Conservation (phyloP, 2,888 invertebrate genomes). For the Loripinus fragilis region DNA sequence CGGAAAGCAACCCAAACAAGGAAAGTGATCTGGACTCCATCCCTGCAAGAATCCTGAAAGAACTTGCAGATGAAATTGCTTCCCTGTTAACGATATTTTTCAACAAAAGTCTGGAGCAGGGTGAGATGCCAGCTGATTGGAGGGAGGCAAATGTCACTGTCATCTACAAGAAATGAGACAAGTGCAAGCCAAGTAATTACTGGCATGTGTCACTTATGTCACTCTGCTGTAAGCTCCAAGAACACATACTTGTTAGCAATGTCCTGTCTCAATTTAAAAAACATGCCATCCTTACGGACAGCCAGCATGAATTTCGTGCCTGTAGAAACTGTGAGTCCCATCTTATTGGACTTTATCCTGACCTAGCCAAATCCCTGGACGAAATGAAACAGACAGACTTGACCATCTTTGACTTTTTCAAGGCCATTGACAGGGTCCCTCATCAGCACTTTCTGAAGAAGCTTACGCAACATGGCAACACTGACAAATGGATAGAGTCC, state of each 20-base stretch:
- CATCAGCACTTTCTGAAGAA: constrained; percentile 6
- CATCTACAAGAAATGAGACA: neutral
- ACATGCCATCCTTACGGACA: neutral
- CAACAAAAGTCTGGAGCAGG: too few species aligned
- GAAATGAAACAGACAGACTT: neutral
- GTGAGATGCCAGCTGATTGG: too few species aligned
- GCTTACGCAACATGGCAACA: neutral
- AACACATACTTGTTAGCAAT: too few species aligned
- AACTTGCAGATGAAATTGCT: neutral
- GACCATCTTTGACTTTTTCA: too few species aligned
- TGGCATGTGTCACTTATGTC: too few species aligned
- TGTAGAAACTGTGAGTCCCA: neutral
- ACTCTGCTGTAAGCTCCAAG: too few species aligned
- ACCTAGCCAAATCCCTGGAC: neutral
- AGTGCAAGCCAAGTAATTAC: constrained; percentile 17
- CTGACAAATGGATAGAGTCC: constrained; percentile 4
- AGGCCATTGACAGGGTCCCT: neutral
- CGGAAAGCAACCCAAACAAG: neutral
- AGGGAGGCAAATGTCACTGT: neutral
- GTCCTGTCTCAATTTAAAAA: too few species aligned
- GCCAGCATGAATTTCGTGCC: neutral
- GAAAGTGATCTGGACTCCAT: neutral
- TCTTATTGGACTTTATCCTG: neutral
- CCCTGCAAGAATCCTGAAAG: neutral
- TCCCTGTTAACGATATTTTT: neutral